Base-by-base conservation (phyloP, 92 coral and sea anemone genomes). In the Ricordea florida region DNA sequence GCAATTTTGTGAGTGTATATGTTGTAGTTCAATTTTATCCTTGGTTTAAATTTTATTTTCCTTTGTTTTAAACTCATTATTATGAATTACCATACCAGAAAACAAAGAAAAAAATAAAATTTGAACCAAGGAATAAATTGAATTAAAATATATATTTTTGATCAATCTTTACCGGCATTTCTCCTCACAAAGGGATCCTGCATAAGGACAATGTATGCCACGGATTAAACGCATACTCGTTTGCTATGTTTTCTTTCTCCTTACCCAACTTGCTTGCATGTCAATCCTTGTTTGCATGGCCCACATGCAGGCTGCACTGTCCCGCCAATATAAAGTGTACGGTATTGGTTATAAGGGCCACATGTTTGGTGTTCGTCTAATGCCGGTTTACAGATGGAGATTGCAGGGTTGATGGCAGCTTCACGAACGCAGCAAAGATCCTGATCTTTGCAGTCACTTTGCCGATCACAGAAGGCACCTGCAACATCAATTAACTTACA, bases 231-330 rank as follows among this genome's bases (percentile, higher is more conserved):
- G 10, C 18, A 10, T 14, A 32, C 27, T 2, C n/a, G 11, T 18
- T 20, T 10, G 16, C 24, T 8, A n/a, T 57, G 26, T 20, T 50
- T 17, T 43, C n/a, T n/a, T n/a, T n/a, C n/a, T n/a, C 59, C 98
- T 83, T 73, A 96, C 99, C 99, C 99, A 23, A 96, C 99, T 89
- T 96, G 99, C 72, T 96, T 96, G 73, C 99, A 96, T 18, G 97
- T 96, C 36, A 96, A 80, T 0, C 90, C 92, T 59, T 96, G 97
- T 49, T 96, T 93, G 43, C 99, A 96, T 0, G 99, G 97, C 10
- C 99, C 99, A 61, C 99, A 96, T 24, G 99, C 96, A 1, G 99
- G 97, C 64, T 96, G 99, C 31, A 96, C 99, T 38, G 97, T 93
- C 15, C 97, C 99, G 3, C 99, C 99, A 30, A 83, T 83, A 66